phyloP scores from a whole-genome alignment of 2,113 vertebrate species.

The Rana temporaria region DNA sequence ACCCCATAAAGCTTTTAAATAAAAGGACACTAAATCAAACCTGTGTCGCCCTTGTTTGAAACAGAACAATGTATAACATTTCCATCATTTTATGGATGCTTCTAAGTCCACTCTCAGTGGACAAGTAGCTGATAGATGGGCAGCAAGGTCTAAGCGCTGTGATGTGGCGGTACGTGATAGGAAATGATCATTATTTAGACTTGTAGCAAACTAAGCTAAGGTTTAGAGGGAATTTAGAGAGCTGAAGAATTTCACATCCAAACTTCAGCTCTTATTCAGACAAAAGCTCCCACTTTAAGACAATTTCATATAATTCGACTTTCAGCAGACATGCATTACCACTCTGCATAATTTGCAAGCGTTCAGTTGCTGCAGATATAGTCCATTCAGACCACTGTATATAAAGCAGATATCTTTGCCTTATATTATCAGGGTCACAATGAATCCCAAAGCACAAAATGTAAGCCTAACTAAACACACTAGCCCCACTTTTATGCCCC shows the following conservation, averaged over 20 bases:
- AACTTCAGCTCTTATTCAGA: no score
- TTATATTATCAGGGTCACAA: no score
- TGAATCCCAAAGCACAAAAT: no score
- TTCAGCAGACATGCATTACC: no score
- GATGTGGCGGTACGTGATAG: neutral
- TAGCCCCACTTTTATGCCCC: no score
- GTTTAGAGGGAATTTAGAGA: neutral
- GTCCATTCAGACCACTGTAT: no score
- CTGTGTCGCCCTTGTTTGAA: conserved; percentile 18
- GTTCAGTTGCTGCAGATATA: no score
- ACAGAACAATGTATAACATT: conserved; percentile 1
- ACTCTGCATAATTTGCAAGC: no score
- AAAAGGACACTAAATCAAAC: conserved; percentile 28
- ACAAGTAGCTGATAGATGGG: conserved; percentile 11
- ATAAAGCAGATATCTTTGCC: no score
- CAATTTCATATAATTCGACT: no score
- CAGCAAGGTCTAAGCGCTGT: neutral
- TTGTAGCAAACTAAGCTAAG: neutral
- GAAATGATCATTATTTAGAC: conserved; percentile 9
- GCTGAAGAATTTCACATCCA: neutral
- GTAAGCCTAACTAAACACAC: no score
- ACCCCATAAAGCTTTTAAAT: conserved; percentile 24
- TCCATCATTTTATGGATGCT: conserved; percentile 13
- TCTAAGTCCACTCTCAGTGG: neutral
- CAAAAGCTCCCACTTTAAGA: no score